Evolutionary conservation across 2,797 vertebrate species (phyloP).

Genomic region (Leuciscus waleckii): DNA sequence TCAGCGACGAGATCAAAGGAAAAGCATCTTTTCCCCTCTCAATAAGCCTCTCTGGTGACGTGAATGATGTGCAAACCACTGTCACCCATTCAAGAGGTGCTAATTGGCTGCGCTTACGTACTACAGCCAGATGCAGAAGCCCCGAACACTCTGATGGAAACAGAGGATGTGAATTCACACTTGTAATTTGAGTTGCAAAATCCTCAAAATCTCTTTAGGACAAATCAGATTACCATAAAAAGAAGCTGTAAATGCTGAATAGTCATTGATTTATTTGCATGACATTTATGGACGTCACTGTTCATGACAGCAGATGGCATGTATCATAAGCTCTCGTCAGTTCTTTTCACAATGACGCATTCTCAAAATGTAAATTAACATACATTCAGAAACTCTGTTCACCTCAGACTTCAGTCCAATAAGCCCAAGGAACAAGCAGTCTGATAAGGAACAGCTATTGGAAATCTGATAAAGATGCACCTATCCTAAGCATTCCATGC

Average conservation of each 20-base stretch:
- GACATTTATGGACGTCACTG: neutral
- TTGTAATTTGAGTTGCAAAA: neutral
- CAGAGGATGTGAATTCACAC: neutral
- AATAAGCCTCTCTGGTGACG: neutral
- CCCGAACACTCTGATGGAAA: neutral
- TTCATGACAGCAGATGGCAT: constrained; percentile 8
- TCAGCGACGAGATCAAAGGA: constrained; percentile 56
- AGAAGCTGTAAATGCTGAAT: neutral
- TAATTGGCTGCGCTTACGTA: constrained; percentile 23
- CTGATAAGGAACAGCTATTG: constrained; percentile 30
- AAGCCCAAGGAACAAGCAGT: neutral
- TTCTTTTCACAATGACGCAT: constrained; percentile 12
- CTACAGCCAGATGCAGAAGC: neutral
- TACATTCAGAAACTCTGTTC: constrained; percentile 32
- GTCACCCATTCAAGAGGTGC: constrained; percentile 25
- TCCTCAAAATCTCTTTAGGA: neutral
- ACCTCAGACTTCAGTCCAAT: constrained; percentile 24
- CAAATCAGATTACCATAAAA: neutral
- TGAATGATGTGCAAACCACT: neutral
- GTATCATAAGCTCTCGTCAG: neutral
- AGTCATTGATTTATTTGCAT: constrained; percentile 28
- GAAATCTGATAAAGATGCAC: constrained; percentile 57
- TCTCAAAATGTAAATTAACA: constrained; percentile 22
- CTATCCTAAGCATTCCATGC: constrained; percentile 51
- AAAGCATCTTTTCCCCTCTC: constrained; percentile 33